These are phyloP conservation scores for Apotomis betuletana DNA, from an alignment of 2,888 invertebrate genomes.

Conservation along the genomic window DNA sequence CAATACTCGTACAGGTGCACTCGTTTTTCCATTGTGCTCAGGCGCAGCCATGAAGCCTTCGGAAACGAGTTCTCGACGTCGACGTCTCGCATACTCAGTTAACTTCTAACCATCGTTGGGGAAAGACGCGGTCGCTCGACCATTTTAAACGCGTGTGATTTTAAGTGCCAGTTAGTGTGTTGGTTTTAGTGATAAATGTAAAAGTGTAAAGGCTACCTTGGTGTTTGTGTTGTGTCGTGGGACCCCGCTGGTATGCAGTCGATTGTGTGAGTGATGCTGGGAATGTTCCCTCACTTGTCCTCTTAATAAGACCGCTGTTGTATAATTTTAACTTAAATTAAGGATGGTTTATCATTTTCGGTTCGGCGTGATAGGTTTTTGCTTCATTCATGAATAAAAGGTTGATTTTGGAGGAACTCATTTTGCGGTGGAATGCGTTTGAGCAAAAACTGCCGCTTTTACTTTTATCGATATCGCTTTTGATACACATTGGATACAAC, in stretches of 20 bases:
- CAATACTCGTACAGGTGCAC: constrained; percentile 70
- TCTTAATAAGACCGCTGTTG: constrained; percentile 28
- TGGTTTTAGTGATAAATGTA: constrained; percentile 29
- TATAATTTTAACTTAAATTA: constrained; percentile 31
- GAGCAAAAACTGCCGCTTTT: neutral
- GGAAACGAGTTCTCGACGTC: constrained; percentile 56
- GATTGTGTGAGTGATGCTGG: constrained; percentile 51
- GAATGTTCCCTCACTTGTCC: constrained; percentile 54
- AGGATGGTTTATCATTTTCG: constrained; percentile 25
- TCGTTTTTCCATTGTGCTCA: constrained; percentile 69
- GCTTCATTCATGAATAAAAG: constrained; percentile 30
- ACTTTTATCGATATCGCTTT: neutral
- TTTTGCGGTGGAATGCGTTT: constrained; percentile 28
- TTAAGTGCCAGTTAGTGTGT: constrained; percentile 16
- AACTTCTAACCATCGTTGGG: neutral
- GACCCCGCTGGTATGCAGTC: constrained; percentile 67
- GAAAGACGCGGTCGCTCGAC: neutral
- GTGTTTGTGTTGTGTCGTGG: constrained; percentile 55
- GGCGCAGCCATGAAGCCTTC: constrained; percentile 59
- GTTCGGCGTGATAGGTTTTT: constrained; percentile 30
- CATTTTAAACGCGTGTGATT: constrained; percentile 15
- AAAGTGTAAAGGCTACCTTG: constrained; percentile 13
- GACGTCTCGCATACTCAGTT: constrained; percentile 34
- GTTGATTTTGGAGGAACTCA: constrained; percentile 14
- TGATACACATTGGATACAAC: neutral